Evolutionary conservation across 1,140 invertebrate species (phyloP).

Genomic region (Drosophila santomea): DNA sequence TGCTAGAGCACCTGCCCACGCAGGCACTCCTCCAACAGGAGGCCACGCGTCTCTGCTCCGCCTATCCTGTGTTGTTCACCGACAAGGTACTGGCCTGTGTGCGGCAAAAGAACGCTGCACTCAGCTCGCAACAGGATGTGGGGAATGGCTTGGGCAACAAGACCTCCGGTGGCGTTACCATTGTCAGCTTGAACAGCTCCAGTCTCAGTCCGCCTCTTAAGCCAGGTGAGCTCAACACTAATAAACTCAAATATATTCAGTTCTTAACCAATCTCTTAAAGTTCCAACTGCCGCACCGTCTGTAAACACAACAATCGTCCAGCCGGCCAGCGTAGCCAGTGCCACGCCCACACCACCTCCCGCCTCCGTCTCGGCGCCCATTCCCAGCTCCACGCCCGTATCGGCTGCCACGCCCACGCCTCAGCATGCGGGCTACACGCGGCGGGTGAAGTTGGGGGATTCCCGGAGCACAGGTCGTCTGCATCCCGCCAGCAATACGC

Average conservation of each 20-base stretch:
- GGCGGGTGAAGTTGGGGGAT: slow-evolving; percentile 88
- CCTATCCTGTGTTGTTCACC: slow-evolving; percentile 91
- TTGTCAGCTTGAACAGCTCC: slow-evolving; percentile 88
- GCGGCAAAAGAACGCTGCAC: slow-evolving; percentile 87
- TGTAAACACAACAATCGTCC: slow-evolving; percentile 34
- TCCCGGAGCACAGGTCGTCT: slow-evolving; percentile 88
- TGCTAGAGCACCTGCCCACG: slow-evolving; percentile 89
- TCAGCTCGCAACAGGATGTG: slow-evolving; percentile 84
- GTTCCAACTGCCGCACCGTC: slow-evolving; percentile 35
- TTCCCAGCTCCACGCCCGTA: slow-evolving; percentile 49
- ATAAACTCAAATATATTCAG: neutral
- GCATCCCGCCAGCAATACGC: slow-evolving; percentile 88
- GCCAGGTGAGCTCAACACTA: slow-evolving; percentile 27
- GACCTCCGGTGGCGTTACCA: slow-evolving; percentile 90
- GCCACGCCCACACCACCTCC: slow-evolving; percentile 30
- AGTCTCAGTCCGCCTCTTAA: slow-evolving; percentile 46
- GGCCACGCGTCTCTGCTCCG: slow-evolving; percentile 90
- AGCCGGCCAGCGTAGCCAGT: slow-evolving; percentile 16
- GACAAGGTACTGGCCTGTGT: slow-evolving; percentile 91
- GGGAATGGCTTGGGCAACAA: slow-evolving; percentile 86
- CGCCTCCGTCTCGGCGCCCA: slow-evolving; percentile 19
- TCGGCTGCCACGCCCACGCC: slow-evolving; percentile 51
- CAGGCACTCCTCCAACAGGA: slow-evolving; percentile 90
- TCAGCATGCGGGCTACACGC: slow-evolving; percentile 86
- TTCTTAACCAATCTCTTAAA: neutral